These are phyloP conservation scores for Orthosia gracilis DNA, from an alignment of 2,888 invertebrate genomes.

Conservation along the genomic window DNA sequence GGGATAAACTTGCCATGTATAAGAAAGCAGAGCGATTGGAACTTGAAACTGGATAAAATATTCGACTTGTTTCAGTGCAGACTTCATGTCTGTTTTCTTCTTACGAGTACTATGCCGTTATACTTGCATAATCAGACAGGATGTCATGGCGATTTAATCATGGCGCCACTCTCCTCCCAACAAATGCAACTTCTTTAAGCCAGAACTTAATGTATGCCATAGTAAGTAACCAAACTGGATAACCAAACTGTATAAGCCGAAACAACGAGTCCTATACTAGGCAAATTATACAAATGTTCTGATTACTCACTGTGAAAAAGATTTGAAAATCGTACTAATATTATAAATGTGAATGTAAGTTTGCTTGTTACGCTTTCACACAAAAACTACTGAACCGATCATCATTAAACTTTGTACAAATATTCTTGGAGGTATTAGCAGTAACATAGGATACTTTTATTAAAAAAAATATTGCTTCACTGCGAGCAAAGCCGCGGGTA, in stretches of 20 bases:
- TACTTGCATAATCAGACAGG: not conserved
- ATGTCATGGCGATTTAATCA: not conserved
- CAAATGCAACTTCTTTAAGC: not conserved
- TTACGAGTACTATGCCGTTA: not conserved
- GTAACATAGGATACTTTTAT: too few species aligned
- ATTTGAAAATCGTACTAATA: too few species aligned
- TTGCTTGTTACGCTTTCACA: too few species aligned
- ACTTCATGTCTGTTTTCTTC: conserved; percentile 14
- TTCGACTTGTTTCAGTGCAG: conserved; percentile 2
- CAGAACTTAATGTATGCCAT: not conserved
- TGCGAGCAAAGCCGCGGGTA: too few species aligned
- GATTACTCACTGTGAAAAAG: not conserved
- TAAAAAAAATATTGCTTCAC: too few species aligned
- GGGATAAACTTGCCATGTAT: conserved; percentile 41
- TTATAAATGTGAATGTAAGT: too few species aligned
- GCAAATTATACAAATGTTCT: not conserved
- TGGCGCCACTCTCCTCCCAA: not conserved
- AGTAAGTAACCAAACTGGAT: not conserved
- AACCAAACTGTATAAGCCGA: not conserved
- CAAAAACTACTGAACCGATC: too few species aligned
- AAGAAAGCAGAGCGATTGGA: conserved; percentile 37
- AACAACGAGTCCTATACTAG: not conserved
- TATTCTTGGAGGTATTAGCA: too few species aligned
- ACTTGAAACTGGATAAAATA: conserved; percentile 11
- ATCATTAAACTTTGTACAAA: too few species aligned